Conservation (phyloP, 1,140 invertebrate genomes). For the Trichogramma pretiosum region DNA sequence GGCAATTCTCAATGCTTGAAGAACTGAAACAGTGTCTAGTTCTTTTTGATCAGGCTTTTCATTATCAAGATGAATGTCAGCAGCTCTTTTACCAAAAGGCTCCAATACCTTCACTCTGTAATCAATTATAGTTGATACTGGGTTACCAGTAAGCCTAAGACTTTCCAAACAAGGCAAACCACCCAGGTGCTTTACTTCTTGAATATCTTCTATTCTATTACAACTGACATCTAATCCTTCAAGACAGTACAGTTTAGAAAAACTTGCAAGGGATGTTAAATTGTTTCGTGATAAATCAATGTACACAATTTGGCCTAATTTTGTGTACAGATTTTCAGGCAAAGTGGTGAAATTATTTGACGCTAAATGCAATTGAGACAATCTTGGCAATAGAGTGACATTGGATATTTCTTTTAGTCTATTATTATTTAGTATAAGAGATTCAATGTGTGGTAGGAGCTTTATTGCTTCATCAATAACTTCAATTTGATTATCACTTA, state of each 20-base stretch:
- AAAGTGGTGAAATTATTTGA: slow-evolving; percentile 65
- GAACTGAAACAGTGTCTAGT: slow-evolving; percentile 79
- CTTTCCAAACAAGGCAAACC: slow-evolving; percentile 78
- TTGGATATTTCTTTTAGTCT: slow-evolving; percentile 65
- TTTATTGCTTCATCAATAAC: slow-evolving; percentile 72
- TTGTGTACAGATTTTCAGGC: slow-evolving; percentile 70
- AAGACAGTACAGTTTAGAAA: slow-evolving; percentile 77
- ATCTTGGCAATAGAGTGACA: slow-evolving; percentile 65
- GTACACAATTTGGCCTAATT: slow-evolving; percentile 78
- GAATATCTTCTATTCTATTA: slow-evolving; percentile 72
- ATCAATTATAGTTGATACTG: slow-evolving; percentile 76
- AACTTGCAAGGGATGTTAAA: slow-evolving; percentile 63
- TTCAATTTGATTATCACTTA: slow-evolving; percentile 71
- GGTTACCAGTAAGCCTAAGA: slow-evolving; percentile 78
- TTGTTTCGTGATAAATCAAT: slow-evolving; percentile 84
- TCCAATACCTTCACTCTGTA: slow-evolving; percentile 85
- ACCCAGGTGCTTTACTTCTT: slow-evolving; percentile 72
- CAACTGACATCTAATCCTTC: slow-evolving; percentile 77
- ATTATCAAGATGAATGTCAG: slow-evolving; percentile 76
- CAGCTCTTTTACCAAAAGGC: slow-evolving; percentile 66
- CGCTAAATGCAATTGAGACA: slow-evolving; percentile 63
- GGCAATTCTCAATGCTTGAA: slow-evolving; percentile 73
- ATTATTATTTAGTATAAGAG: slow-evolving; percentile 68
- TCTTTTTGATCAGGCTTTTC: slow-evolving; percentile 79
- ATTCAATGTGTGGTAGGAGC: slow-evolving; percentile 66